Evolutionary conservation across 2,797 vertebrate species (phyloP), one percentile per base, ranked within the genome.

Genomic region (Brachymystax lenok): DNA sequence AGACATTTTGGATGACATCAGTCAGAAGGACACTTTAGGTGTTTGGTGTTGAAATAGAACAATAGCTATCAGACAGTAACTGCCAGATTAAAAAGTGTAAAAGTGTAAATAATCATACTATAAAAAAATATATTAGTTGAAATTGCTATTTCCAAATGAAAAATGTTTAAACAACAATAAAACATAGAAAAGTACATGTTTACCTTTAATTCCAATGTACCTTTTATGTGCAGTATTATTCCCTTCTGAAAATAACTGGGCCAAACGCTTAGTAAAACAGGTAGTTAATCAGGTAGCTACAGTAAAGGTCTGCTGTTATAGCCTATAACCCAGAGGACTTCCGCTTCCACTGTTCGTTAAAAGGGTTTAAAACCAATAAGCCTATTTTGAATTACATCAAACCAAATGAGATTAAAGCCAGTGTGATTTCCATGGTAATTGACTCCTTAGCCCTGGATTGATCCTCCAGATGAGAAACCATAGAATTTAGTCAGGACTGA

Each of bases 361-460:
- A 89, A 89, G 40, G 73, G 84, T 88, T 84, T 86, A 86, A 51
- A 88, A 81, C 85, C 85, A 86, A 82, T 88, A 84, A 89, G 77
- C 86, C 87, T 86, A 79, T 89, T 92, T 86, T 89, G 83, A 92
- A 90, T 90, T 84, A 86, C 88, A 91, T 87, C 79, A 92, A 87
- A 90, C 85, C 80, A 85, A 89, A 91, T 90, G 84, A 85, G 85
- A 91, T 92, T 87, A 89, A 89, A 91, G 83, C 40, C 87, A 89
- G 86, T 83, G 92, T 82, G 79, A 90, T 92, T 93, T 91, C 91
- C 87, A 92, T 90, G 90, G 83, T 87, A 91, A 92, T 91, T 92
- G 90, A 92, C 84, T 88, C 86, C 90, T 93, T 92, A 89, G 83
- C 89, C 90, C 88, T 85, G 77, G 84, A 86, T 90, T 90, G 89